Evolutionary conservation across 1,140 invertebrate genomes (phyloP), one percentile per base, ranked within the genome.

Genomic region (Venturia canescens): DNA sequence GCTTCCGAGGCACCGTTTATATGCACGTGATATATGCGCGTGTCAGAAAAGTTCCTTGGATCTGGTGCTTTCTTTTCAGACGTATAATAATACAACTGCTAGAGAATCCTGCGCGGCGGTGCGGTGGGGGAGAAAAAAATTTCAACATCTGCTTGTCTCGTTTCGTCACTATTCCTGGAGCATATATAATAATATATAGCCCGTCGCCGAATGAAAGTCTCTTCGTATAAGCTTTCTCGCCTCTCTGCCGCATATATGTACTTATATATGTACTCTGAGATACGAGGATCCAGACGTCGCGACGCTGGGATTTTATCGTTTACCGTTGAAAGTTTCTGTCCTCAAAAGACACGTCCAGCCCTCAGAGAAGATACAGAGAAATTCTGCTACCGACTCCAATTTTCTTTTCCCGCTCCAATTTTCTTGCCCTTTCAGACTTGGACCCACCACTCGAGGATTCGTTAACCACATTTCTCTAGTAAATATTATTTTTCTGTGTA

Each of bases 101-200:
- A 44, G 18, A 72, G 26, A 80, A 80, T 80, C 27, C 21, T 71
- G 31, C 21, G 23, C 34, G 31, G 44, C 66, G 66, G 60, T 34
- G 16, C 50, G 23, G 53, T 48, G 44, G 27, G 23, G 57, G 53
- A 75, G 29, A 72, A 80, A n/a, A 74, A 75, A 80, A 75, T 16
- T 29, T 69, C 15, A 31, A 69, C 66, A 69, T 69, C 66, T 69
- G 66, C n/a, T 76, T 75, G 71, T 18, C 66, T 31, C 66, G 66
- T 69, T 69, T 69, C 66, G 66, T 69, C 66, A 69, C 66, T 69
- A 69, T 57, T 69, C 66, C 66, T 15, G 29, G 66, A 31, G 66
- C 31, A 31, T 69, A 31, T 16, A 11, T 44, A 44, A 9, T 44
- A 34, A 34, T 34, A 44, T 13, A 11, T 3, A 31, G 27, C n/a